Conservation (phyloP, 2,113 vertebrate genomes). For the Hyperopisus bebe region DNA sequence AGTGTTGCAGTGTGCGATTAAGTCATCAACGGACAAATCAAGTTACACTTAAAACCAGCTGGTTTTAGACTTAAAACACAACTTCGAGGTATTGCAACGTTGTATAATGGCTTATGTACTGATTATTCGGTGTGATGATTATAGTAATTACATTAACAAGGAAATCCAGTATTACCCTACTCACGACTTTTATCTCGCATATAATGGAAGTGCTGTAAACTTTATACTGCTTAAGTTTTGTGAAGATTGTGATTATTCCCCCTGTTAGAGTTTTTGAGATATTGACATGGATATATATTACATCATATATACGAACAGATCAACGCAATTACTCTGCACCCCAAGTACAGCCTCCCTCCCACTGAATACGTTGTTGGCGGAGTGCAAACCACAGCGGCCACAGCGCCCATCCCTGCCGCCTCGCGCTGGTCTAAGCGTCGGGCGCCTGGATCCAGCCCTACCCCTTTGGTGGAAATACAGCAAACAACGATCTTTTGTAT, state of each 20-base stretch:
- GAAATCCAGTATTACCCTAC: neutral
- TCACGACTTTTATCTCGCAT: neutral
- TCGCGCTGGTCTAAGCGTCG: neutral
- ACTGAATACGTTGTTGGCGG: neutral
- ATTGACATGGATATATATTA: neutral
- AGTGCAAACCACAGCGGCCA: neutral
- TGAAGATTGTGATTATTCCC: neutral
- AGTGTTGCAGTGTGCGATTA: neutral
- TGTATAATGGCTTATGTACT: neutral
- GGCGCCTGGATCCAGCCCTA: neutral
- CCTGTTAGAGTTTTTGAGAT: neutral
- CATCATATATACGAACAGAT: neutral
- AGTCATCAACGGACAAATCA: neutral
- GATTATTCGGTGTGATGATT: neutral
- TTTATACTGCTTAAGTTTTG: neutral
- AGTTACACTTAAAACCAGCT: neutral
- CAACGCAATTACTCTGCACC: neutral
- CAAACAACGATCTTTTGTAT: neutral
- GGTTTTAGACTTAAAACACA: neutral
- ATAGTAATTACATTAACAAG: neutral
- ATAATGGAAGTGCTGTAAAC: neutral
- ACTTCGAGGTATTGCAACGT: neutral
- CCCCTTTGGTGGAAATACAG: neutral
- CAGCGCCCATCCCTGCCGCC: neutral
- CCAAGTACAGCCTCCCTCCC: slow-evolving; percentile 7